Percentiles rank a stretch among this genome's conserved stretches.
Conservation (phyloP, 2,113 vertebrate genomes). For the Leiothrix lutea region DNA sequence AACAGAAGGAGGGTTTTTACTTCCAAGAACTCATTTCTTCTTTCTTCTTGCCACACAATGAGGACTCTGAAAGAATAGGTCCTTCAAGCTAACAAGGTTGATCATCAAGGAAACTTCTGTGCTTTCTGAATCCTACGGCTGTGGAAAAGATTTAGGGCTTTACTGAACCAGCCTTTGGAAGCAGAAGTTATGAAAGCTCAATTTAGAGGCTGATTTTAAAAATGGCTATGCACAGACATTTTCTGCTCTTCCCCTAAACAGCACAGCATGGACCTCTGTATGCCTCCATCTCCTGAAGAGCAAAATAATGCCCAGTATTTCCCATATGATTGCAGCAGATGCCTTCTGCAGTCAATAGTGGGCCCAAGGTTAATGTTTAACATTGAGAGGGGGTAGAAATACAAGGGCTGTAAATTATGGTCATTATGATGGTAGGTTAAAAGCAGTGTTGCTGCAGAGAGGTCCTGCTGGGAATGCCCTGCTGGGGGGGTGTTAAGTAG, state of each 20-base stretch:
- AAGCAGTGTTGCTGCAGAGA: slow-evolving; percentile 12
- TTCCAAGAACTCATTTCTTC: slow-evolving; percentile 41
- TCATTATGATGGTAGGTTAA: slow-evolving; percentile 37
- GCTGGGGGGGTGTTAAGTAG: not conserved
- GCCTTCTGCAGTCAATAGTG: not conserved
- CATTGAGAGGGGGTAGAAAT: not conserved
- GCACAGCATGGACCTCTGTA: not conserved
- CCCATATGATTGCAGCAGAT: slow-evolving; percentile 3
- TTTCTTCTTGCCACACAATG: slow-evolving; percentile 43
- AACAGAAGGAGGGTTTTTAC: slow-evolving; percentile 43
- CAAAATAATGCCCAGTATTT: slow-evolving; percentile 24
- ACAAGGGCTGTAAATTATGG: slow-evolving; percentile 36
- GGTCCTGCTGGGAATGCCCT: slow-evolving; percentile 22
- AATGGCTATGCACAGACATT: not conserved
- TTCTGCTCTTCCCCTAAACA: not conserved
- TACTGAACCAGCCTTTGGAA: not conserved
- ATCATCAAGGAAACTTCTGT: slow-evolving; percentile 41
- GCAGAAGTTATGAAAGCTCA: not conserved
- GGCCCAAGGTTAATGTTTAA: slow-evolving; percentile 34
- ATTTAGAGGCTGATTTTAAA: slow-evolving; percentile 7
- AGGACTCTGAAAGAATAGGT: not conserved
- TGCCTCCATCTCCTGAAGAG: not conserved
- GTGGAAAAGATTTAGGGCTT: slow-evolving; percentile 39
- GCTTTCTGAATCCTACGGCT: not conserved
- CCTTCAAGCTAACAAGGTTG: slow-evolving; percentile 47